Evolutionary conservation across 2,113 vertebrate species (phyloP).

Genomic region (Notothenia rossii): DNA sequence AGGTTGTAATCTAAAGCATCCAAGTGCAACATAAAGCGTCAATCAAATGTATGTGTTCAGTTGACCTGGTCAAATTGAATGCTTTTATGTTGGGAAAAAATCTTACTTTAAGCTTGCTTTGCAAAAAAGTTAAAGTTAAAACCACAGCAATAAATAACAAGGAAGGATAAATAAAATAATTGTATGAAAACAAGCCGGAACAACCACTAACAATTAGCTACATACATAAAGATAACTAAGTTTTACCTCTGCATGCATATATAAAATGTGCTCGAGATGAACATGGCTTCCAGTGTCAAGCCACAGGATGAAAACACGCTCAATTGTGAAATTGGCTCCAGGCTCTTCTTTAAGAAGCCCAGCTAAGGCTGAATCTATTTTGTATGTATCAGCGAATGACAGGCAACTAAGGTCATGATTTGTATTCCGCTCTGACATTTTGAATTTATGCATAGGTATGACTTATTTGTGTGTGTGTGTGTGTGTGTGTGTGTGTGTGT

Average conservation of each 20-base stretch:
- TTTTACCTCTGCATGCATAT: no score
- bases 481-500: slow-evolving; percentile 19
- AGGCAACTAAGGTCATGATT: slow-evolving; percentile 65
- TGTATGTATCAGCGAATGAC: slow-evolving; percentile 49
- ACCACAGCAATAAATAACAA: neutral
- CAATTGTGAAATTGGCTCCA: slow-evolving; percentile 36
- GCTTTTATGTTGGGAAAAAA: neutral
- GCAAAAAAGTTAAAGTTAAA: neutral
- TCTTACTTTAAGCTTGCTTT: slow-evolving; percentile 1
- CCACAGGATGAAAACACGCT: slow-evolving; percentile 5
- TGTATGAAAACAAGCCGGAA: slow-evolving; percentile 18
- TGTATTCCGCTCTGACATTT: slow-evolving; percentile 59
- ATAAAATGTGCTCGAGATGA: neutral
- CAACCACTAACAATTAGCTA: no score
- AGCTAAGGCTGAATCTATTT: slow-evolving; percentile 47
- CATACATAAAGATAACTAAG: no score
- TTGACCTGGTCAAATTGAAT: slow-evolving; percentile 5
- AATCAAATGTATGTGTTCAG: neutral
- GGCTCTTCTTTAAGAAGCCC: slow-evolving; percentile 32
- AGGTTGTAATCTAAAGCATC: slow-evolving; percentile 14
- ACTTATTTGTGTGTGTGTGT: slow-evolving; percentile 41
- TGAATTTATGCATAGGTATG: slow-evolving; percentile 65
- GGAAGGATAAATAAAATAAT: neutral
- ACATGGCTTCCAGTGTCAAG: neutral
- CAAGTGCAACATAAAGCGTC: neutral